Percentiles rank a stretch among this genome's conserved stretches.
These are phyloP conservation scores for Conomelus anceps DNA, from an alignment of 2,888 invertebrate species.

Conservation along the genomic window DNA sequence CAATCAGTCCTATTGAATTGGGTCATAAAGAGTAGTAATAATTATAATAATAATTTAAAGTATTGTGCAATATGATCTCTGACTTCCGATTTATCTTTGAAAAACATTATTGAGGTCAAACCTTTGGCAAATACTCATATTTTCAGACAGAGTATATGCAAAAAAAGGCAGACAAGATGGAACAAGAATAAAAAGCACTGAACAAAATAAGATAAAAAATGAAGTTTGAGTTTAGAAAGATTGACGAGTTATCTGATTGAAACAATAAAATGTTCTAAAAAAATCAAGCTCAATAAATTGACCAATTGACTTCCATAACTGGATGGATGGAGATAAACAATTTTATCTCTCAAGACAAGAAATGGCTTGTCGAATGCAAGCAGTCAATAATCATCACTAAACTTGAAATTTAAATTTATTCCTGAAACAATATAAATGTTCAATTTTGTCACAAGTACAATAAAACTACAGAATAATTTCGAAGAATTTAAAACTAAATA, in stretches of 20 bases:
- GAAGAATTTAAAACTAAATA: too few relatives aligned
- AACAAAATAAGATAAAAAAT: too few relatives aligned
- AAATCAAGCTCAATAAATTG: neutral
- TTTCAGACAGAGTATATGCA: neutral
- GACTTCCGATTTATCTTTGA: neutral
- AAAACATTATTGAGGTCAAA: neutral
- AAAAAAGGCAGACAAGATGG: too few relatives aligned
- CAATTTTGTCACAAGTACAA: too few relatives aligned
- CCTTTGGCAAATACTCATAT: neutral
- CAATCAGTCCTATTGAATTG: neutral
- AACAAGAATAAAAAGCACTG: too few relatives aligned
- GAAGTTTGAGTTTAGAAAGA: neutral
- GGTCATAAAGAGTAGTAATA: neutral
- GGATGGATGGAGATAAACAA: neutral
- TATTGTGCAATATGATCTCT: neutral
- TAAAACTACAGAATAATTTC: too few relatives aligned
- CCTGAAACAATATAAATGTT: too few relatives aligned
- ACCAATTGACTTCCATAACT: neutral
- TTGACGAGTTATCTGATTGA: neutral
- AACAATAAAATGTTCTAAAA: neutral
- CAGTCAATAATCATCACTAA: neutral
- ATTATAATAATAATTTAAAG: neutral
- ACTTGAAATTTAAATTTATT: too few relatives aligned
- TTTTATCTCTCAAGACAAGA: neutral
- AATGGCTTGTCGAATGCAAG: too few relatives aligned